Conservation (phyloP, 2,113 vertebrate species). For the Riparia riparia region DNA sequence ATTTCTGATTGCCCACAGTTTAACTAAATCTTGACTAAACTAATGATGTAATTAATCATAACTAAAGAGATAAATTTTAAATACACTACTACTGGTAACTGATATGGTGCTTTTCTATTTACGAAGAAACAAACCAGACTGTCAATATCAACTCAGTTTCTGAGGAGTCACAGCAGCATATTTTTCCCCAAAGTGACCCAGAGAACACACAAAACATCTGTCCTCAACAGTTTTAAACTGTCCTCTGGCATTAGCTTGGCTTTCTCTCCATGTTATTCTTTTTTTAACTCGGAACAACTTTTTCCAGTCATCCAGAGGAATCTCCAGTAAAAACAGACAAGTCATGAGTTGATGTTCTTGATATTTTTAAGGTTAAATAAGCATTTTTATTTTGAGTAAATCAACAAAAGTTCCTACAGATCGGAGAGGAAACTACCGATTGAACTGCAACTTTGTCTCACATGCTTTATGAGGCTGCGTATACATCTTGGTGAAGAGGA, state of each 20-base stretch:
- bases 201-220: not conserved
- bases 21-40: not conserved
- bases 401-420: not conserved
- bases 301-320: slow-evolving; percentile 58
- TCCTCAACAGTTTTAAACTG: slow-evolving; percentile 40
- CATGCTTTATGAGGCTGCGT: not conserved
- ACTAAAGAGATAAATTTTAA: not conserved
- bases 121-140: not conserved
- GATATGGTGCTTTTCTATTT: not conserved
- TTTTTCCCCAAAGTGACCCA: not conserved
- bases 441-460: not conserved
- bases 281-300: slow-evolving; percentile 63
- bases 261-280: slow-evolving; percentile 26
- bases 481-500: not conserved
- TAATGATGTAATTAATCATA: not conserved
- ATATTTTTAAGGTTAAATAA: slow-evolving; percentile 60
- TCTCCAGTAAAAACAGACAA: slow-evolving; percentile 65
- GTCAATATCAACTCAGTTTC: not conserved
- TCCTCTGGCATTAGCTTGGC: slow-evolving; percentile 32
- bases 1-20: not conserved
- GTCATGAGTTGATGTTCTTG: slow-evolving; percentile 37
- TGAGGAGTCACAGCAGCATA: not conserved
- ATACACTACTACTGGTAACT: not conserved
- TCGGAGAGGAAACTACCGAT: not conserved
- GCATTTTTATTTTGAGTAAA: slow-evolving; percentile 47